phyloP scores from a whole-genome alignment of 2,113 vertebrate genomes.

The Emydura subglobosa region DNA sequence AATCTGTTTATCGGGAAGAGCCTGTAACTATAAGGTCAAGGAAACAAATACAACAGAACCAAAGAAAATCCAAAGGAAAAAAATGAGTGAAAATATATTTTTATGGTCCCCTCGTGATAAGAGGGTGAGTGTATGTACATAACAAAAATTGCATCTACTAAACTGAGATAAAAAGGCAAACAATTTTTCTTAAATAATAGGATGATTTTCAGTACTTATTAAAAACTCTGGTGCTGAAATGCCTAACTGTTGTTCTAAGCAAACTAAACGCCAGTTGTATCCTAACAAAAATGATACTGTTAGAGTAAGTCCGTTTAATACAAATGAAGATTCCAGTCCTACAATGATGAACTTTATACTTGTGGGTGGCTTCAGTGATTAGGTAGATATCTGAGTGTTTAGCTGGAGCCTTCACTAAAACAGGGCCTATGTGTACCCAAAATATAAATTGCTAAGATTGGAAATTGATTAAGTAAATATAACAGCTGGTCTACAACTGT shows the following conservation, averaged over 20 bases:
- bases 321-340: not conserved
- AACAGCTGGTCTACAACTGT: not conserved
- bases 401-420: not conserved
- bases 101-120: not conserved
- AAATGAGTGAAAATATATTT: not conserved
- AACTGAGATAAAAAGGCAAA: not conserved
- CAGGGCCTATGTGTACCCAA: not conserved
- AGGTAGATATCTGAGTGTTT: not conserved
- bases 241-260: not conserved
- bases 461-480: not conserved
- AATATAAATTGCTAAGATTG: conserved; percentile 11
- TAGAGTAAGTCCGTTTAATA: not conserved
- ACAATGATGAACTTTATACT: not conserved
- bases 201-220: not conserved
- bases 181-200: not conserved
- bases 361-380: not conserved
- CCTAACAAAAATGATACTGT: not conserved
- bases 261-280: not conserved
- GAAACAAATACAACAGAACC: not conserved
- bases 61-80: not conserved
- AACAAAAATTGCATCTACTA: not conserved
- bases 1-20: not conserved
- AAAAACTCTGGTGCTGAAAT: not conserved
- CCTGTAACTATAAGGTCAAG: not conserved
- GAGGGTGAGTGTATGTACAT: not conserved